Base-by-base conservation (phyloP, 2,113 vertebrate genomes). In the Cariama cristata region DNA sequence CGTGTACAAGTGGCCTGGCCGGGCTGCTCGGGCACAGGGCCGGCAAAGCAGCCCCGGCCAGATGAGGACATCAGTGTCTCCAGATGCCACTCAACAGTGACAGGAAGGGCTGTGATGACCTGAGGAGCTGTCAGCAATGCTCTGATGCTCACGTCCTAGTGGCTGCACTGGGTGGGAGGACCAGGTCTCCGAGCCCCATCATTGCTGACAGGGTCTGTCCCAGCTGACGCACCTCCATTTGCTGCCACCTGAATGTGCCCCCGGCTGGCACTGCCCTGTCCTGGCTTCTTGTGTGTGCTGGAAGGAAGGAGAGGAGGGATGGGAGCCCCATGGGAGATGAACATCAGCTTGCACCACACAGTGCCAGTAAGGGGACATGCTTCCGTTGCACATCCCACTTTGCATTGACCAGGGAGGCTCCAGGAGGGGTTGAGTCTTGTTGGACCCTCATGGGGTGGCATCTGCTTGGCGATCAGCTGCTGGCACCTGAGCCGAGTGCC, bases 1-100 rank as follows among this genome's bases (percentile, higher is more conserved):
- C 7, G 5, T 85, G 92, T 91, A 79, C 90, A 94, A 95, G 94
- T 96, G 23, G 21, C 26, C 11, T 60, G 32, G 35, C 71, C 82
- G 86, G 88, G 56, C 7, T 77, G 38, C 21, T 38, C 30, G 20
- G 56, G 14, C 8, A 2, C 2, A 0, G 24, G 19, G 24, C 73
- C 59, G 60, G 15, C 60, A 69, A 72, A 44, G 26, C 35, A 92
- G 40, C 33, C 62, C 60, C 91, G 80, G 81, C 45, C 91, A 96
- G n/a, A 40, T 12, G 18, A 63, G 79, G 81, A 71, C 6, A 5
- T 20, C 0, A 0, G 0, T 63, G 17, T 79, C 69, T 88, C 64
- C 22, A 66, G 17, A 26, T 81, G 28, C 50, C 72, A 32, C 3
- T 2, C 4, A 3, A 9, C 35, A 40, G 47, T 12, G 38, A 38